A percentile compares a stretch with the other conserved stretches of the same genome.
phyloP scores from a whole-genome alignment of 2,797 vertebrate genomes.

The Melanotaenia boesemani region DNA sequence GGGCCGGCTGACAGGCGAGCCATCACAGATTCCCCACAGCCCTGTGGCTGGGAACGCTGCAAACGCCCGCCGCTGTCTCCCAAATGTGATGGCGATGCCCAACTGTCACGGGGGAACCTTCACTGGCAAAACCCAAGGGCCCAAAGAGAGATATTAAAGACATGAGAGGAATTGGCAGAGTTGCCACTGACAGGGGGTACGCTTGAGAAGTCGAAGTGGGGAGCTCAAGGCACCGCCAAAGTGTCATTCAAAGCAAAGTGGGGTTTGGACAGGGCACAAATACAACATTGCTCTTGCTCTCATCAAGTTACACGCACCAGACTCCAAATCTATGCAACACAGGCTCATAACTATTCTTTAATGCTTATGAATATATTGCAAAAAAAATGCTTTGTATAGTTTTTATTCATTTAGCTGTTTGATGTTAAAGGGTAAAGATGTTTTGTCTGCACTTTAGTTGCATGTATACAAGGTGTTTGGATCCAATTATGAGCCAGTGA shows the following conservation, averaged over 20 bases:
- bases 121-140: conserved; percentile 78
- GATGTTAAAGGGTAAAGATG: background rate
- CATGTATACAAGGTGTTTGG: background rate
- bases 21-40: conserved; percentile 81
- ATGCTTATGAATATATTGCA: conserved; percentile 7
- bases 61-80: conserved; percentile 80
- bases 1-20: conserved; percentile 88
- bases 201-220: conserved; percentile 83
- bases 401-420: background rate
- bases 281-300: conserved; percentile 52
- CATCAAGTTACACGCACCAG: conserved; percentile 47
- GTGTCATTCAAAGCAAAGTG: conserved; percentile 88
- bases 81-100: conserved; percentile 82
- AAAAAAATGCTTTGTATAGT: background rate
- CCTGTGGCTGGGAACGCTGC: conserved; percentile 79
- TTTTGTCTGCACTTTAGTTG: background rate
- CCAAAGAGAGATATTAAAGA: conserved; percentile 88
- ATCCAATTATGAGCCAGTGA: background rate
- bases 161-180: conserved; percentile 84
- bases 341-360: conserved; percentile 34
- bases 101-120: conserved; percentile 84
- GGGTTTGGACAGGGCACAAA: conserved; percentile 83
- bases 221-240: conserved; percentile 82
- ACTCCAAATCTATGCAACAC: conserved; percentile 38
- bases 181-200: conserved; percentile 74